Evolutionary conservation across 2,797 vertebrate species (phyloP).

Genomic region (Hydrolagus colliei): DNA sequence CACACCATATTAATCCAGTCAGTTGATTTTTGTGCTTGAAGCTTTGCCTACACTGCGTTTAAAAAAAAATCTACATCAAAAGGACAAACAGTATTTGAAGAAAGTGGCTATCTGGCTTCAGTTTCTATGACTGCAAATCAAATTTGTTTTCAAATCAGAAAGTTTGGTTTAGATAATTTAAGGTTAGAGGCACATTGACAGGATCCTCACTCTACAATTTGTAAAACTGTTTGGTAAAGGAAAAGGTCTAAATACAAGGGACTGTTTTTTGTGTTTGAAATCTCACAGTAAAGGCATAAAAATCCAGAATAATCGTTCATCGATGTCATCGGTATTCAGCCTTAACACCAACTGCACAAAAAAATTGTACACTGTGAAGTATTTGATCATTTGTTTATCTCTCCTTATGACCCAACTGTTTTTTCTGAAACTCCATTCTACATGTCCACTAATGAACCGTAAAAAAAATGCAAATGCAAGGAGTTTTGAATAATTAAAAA

Average conservation of each 20-base stretch:
- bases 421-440: no score
- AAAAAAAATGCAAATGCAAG: no score
- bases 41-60: background rate
- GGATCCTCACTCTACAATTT: background rate
- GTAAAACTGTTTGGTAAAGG: background rate
- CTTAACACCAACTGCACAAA: no score
- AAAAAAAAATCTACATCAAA: background rate
- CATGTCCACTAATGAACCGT: no score
- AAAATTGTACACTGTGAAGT: no score
- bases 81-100: background rate
- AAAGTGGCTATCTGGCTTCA: background rate
- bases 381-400: no score
- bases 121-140: background rate
- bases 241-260: background rate
- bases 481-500: no score
- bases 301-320: no score
- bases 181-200: background rate
- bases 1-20: background rate
- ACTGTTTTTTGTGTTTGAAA: background rate
- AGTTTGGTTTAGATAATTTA: background rate
- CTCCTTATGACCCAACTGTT: no score
- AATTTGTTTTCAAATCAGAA: conserved; percentile 8
- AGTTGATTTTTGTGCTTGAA: background rate
- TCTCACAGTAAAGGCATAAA: background rate
- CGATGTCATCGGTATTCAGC: no score